A percentile compares a stretch with the other conserved stretches of the same genome.
phyloP scores from a whole-genome alignment of 2,797 vertebrate genomes.

The Etheostoma perlongum region DNA sequence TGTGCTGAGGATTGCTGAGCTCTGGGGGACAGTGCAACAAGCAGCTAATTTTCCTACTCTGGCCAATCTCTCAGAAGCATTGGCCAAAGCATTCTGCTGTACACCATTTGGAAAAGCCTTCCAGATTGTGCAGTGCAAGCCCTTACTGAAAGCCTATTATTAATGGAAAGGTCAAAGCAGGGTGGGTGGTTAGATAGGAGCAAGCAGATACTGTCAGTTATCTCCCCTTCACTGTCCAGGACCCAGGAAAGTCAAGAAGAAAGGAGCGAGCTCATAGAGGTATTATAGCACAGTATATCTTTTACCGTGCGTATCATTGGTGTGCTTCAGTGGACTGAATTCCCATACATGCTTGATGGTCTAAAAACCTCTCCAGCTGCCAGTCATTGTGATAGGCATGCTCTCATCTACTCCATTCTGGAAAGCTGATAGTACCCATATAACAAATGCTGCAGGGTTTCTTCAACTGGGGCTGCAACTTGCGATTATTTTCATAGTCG shows the following conservation, averaged over 20 bases:
- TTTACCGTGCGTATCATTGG: conserved; percentile 1
- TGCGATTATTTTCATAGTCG: no score
- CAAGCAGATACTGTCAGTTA: conserved; percentile 67
- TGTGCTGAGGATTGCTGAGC: conserved; percentile 47
- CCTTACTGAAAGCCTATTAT: conserved; percentile 76
- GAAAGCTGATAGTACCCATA: background rate
- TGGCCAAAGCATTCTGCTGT: conserved; percentile 59
- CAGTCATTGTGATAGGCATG: conserved; percentile 16
- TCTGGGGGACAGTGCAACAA: conserved; percentile 42
- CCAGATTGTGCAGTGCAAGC: conserved; percentile 53
- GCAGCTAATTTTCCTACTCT: conserved; percentile 61
- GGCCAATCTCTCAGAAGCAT: conserved; percentile 41
- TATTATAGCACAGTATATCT: conserved; percentile 15
- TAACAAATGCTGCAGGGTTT: conserved; percentile 8
- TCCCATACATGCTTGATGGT: conserved; percentile 1
- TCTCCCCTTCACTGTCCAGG: conserved; percentile 48
- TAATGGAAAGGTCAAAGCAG: conserved; percentile 83
- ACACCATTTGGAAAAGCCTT: conserved; percentile 63
- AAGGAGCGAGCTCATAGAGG: conserved; percentile 37
- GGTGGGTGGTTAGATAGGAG: conserved; percentile 70
- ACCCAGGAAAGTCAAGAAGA: conserved; percentile 57
- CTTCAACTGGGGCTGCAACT: background rate
- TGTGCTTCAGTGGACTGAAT: background rate
- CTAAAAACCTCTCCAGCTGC: conserved; percentile 1
- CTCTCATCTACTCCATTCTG: conserved; percentile 6